Percentiles rank a stretch among this genome's conserved stretches.
Evolutionary conservation across 2,888 invertebrate genomes (phyloP).

Genomic region (Cryptocheilus praepositus): DNA sequence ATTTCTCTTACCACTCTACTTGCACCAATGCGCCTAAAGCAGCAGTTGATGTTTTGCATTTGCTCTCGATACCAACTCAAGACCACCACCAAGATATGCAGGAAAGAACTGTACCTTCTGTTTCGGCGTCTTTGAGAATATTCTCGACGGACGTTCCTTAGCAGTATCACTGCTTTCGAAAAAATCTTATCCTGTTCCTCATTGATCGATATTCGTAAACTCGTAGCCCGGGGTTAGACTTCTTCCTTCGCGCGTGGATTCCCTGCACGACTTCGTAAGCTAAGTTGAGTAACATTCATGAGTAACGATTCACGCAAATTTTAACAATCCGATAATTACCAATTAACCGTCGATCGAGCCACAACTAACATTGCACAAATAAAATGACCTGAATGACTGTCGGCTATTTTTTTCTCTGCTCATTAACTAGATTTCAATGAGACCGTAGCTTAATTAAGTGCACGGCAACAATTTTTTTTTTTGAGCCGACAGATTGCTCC

Average conservation of each 20-base stretch:
- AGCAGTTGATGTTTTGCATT: conserved; percentile 62
- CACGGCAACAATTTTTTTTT: no score
- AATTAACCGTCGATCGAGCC: conserved; percentile 56
- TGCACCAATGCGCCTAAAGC: conserved; percentile 63
- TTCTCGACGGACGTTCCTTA: no score
- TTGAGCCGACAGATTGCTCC: no score
- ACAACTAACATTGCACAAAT: conserved; percentile 26
- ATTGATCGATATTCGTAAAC: background rate
- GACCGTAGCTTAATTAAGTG: no score
- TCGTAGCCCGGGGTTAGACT: conserved; percentile 32
- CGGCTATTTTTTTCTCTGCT: no score
- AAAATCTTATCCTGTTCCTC: no score
- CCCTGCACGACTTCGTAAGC: background rate
- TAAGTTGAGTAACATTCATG: background rate
- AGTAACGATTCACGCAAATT: background rate
- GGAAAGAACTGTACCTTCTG: conserved; percentile 4
- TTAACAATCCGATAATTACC: conserved; percentile 5
- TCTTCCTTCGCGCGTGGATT: conserved; percentile 13
- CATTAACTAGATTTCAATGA: no score
- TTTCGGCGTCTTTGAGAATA: no score
- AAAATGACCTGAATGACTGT: no score
- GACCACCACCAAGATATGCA: conserved; percentile 65
- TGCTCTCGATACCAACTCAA: conserved; percentile 69
- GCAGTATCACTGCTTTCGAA: no score
- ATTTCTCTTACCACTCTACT: conserved; percentile 42